Conservation (phyloP, 2,888 invertebrate genomes). For the Sesia apiformis region DNA sequence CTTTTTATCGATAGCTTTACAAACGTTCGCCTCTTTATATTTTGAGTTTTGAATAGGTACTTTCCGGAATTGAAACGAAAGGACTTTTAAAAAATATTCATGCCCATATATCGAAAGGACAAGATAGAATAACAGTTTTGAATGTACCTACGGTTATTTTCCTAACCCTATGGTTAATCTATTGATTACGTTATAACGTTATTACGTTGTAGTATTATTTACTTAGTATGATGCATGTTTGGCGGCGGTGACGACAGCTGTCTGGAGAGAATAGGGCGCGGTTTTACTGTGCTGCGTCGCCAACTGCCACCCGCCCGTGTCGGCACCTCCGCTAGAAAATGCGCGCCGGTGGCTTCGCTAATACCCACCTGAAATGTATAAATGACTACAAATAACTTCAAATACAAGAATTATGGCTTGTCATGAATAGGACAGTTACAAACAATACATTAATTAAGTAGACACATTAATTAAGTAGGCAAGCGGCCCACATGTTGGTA, state of each 20-base stretch:
- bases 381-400: background rate
- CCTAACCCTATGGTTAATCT: background rate
- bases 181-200: too few species aligned
- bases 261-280: constrained; percentile 36
- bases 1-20: too few species aligned
- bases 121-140: too few species aligned
- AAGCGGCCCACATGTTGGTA: background rate
- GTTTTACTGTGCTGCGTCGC: constrained; percentile 31
- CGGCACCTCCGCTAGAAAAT: constrained; percentile 52
- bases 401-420: too few species aligned
- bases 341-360: constrained; percentile 53
- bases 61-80: too few species aligned
- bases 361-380: constrained; percentile 34
- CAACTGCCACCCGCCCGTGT: constrained; percentile 55
- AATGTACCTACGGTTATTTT: background rate
- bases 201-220: constrained; percentile 1
- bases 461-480: background rate
- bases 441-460: background rate
- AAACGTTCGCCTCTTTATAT: too few species aligned
- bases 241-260: constrained; percentile 60
- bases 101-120: too few species aligned
- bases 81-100: too few species aligned
- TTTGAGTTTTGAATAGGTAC: too few species aligned
- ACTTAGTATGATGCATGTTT: constrained; percentile 36
- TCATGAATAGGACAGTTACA: too few species aligned